Evolutionary conservation across 2,888 invertebrate species (phyloP), one percentile per base, ranked within the genome.

Genomic region (Nemurella pictetii): DNA sequence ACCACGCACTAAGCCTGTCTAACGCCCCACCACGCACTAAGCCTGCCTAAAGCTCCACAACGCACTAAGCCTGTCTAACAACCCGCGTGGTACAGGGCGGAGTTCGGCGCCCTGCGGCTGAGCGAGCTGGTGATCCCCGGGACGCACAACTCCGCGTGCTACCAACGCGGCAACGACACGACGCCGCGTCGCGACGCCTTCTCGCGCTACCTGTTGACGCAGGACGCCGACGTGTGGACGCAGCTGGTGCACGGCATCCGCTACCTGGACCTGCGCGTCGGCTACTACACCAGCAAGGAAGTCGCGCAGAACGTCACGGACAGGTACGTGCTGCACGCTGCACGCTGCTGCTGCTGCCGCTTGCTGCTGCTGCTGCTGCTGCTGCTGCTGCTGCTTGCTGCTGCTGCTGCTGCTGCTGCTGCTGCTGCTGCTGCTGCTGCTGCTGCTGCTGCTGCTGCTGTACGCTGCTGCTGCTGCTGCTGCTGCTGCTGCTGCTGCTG

Each of bases 211-310:
- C 89, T 92, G 35, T 88, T 92, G 83, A 93, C 94, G 75, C 97
- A 97, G 89, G 96, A 96, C 89, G 93, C 95, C 85, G 94, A 94
- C 88, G 92, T 97, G 83, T 96, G 96, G 95, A 93, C 94, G 0
- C 97, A 97, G 89, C 92, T 97, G n/a, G 94, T 96, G 0, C 95
- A 95, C 89, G 97, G 97, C 84, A 94, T 96, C 88, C 92, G 97
- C 88, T 96, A 96, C 90, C 91, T 97, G 83, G 96, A 97, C 90
- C 92, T 97, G 84, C 93, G 96, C 87, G 93, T 97, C 87, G 96
- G 95, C 86, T 96, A 94, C 90, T 95, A 93, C 87, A 88, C 90
- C 87, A 30, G 83, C 20, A 32, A 80, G 3, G 82, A 84, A 30
- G 84, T 84, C 36, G 84, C 84, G 27, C 25, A 81, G n/a, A 82